These are phyloP conservation scores for Lerista edwardsae DNA, from an alignment of 2,797 vertebrate genomes.

Conservation along the genomic window DNA sequence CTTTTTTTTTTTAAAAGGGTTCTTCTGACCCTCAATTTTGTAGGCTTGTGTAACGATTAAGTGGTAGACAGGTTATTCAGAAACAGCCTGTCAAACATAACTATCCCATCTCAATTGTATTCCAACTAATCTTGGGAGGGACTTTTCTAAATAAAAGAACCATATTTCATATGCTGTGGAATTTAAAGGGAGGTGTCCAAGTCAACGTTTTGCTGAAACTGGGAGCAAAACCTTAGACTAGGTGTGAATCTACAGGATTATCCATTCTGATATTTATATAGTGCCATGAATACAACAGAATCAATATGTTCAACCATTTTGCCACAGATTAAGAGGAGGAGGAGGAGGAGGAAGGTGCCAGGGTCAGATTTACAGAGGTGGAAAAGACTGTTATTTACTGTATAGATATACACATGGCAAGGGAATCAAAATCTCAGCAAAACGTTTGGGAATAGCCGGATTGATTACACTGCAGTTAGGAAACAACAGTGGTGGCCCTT, in stretches of 20 bases:
- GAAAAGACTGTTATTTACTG: neutral
- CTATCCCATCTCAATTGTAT: neutral
- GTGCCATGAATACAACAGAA: neutral
- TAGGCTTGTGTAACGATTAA: neutral
- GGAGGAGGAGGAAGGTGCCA: neutral
- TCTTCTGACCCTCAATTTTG: too few relatives aligned
- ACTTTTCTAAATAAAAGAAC: constrained; percentile 32
- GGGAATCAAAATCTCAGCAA: neutral
- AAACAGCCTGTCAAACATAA: neutral
- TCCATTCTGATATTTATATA: neutral
- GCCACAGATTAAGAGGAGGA: neutral
- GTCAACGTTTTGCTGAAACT: constrained; percentile 13
- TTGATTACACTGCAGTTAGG: neutral
- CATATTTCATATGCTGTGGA: neutral
- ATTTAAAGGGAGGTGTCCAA: constrained; percentile 4
- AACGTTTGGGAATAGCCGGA: constrained; percentile 31
- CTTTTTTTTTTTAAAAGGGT: too few relatives aligned
- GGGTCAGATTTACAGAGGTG: constrained; percentile 16
- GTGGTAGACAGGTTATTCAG: neutral
- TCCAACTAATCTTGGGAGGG: neutral
- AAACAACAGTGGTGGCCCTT: neutral
- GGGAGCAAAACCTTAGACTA: constrained; percentile 9
- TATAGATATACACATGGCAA: neutral
- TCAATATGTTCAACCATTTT: neutral
- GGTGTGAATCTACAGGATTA: neutral